These are phyloP conservation scores for Rallus limicola DNA, from an alignment of 2,113 vertebrate genomes.

Conservation along the genomic window DNA sequence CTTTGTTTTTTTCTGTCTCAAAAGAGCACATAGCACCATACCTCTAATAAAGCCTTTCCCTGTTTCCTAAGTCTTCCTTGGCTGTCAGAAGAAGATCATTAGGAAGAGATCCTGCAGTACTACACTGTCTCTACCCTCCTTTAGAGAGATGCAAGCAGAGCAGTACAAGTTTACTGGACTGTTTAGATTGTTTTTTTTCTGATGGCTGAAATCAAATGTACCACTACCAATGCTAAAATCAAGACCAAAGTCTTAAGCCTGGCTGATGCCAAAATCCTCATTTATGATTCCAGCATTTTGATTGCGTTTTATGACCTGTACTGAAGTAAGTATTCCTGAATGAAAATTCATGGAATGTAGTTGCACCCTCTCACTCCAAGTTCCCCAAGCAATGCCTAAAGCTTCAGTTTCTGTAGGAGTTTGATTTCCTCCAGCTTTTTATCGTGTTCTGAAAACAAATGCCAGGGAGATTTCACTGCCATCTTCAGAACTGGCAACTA, in stretches of 20 bases:
- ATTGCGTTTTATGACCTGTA: not conserved
- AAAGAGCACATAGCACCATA: too few species aligned
- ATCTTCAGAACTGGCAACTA: not conserved
- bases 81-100: not conserved
- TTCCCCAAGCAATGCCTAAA: not conserved
- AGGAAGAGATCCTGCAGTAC: not conserved
- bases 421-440: not conserved
- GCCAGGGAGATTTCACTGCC: not conserved
- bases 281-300: not conserved
- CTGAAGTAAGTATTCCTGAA: not conserved
- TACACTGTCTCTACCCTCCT: rapidly evolving
- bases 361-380: not conserved
- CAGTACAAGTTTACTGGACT: not conserved
- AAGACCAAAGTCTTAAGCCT: not conserved
- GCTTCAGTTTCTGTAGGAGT: not conserved
- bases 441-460: not conserved
- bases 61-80: not conserved
- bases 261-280: not conserved
- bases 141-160: not conserved
- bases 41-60: too few species aligned
- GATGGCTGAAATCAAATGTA: not conserved
- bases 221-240: not conserved
- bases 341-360: not conserved
- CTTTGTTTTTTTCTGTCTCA: too few species aligned
- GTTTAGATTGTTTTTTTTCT: not conserved